Base-by-base conservation (phyloP, 1,140 invertebrate species). In the Nixonia krombeini region DNA sequence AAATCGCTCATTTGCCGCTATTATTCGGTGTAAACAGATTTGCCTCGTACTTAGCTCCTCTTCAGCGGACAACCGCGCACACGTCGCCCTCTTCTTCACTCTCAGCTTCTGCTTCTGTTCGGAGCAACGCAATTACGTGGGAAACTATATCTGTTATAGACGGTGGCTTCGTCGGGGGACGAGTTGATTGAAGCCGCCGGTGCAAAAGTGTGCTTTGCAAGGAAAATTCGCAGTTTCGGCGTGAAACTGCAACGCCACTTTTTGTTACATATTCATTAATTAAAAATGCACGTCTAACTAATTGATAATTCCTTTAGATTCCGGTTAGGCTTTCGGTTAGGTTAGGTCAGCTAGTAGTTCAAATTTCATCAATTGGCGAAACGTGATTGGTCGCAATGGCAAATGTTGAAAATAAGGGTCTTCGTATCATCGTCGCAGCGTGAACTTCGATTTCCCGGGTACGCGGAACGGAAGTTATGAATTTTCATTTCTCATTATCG, bases 21-120 rank as follows among this genome's bases (percentile, higher is more conserved):
- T 84, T 83, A 84, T 83, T 70, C 68, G 41, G 23, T 52, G 26
- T 84, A 83, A 84, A 81, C 79, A 76, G 76, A 83, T 83, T 82
- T 78, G 44, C 38, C 23, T 63, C 44, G 49, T 56, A 66, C 65
- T 77, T 75, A 69, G 57, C 50, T 73, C 46, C 72, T 67, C 74
- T 80, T 77, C 70, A 73, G 41, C 42, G 56, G 47, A 49, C 51
- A 59, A 72, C 64, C 70, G 53, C 50, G 46, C 55, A 57, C 57
- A 69, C 65, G 52, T 70, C 46, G 59, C 66, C 64, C 66, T 73
- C 62, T 66, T 52, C 37, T 58, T 67, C 61, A 28, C 10, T 47
- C 33, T 50, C 35, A 35, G 51, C 45, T 55, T 51, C 35, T 45
- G 61, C 61, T 64, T 52, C 31, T 16, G 52, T 46, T 29, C 56